Base-by-base conservation (phyloP, 2,797 vertebrate genomes). In the Steatocranus sp. region DNA sequence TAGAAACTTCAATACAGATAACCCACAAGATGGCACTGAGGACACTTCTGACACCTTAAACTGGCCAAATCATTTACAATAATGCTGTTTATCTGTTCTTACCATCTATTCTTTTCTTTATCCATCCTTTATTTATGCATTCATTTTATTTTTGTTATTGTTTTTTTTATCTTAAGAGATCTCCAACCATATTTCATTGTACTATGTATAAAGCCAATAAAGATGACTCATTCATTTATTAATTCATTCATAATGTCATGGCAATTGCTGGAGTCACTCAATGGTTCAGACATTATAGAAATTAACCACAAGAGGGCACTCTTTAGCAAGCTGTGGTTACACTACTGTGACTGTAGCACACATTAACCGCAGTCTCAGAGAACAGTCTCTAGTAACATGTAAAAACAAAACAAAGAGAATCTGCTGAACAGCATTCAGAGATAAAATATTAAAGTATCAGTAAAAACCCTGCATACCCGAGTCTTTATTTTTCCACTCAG, bases 301-400 rank as follows among this genome's bases (percentile, higher is more conserved):
- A 73, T 12, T n/a, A 15, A 63, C 88, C 94, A 93, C 89, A 80
- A 87, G 94, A 87, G 89, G 91, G 86, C 81, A 61, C 2, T 78
- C 56, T 89, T 9, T 58, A 12, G 17, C 70, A 86, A 86, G 66
- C 23, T 86, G 80, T 86, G 25, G 8, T 48, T 38, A 11, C 8
- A 8, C 4, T 27, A 43, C 68, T 49, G 32, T 17, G 18, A 63
- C 3, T 12, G 23, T 5, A 46, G 11, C 18, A 12, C 36, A 50
- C 32, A n/a, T 11, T 34, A 8, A 43, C 30, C 54, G 4, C 34
- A 36, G 18, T 56, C 32, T 14, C 32, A 58, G 23, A 63, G 48
- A 54, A 74, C 20, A 32, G 66, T 6, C 10, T 18, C 43, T 73
- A 48, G 68, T 10, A 43, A 61, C 18, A 83, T 36, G 32, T 61